Evolutionary conservation across 1,140 invertebrate species (phyloP), one percentile per base, ranked within the genome.

Genomic region (Drosophila truncata): DNA sequence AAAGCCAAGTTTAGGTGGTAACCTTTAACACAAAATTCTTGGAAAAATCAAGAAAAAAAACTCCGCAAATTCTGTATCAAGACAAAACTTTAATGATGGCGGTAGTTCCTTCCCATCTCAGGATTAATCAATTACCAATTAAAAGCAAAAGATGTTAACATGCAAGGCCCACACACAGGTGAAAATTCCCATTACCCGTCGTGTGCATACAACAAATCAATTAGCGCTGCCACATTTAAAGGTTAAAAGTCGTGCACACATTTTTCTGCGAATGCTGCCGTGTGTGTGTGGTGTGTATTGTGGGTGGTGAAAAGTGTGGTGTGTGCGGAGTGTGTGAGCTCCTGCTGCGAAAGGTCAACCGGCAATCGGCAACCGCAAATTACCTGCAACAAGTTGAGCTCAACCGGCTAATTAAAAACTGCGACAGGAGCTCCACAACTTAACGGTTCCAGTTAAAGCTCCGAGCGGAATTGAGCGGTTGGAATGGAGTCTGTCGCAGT

Each of bases 131-230:
- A 37, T 37, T 20, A 20, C 47, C 47, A 27, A 54, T 50, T 23
- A 47, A 13, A 23, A 50, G n/a, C 9, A n/a, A 58, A 59, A 58
- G 14, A 13, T 42, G 16, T 29, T 35, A 23, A 7, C 42, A 31
- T 31, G 18, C 13, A 6, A 3, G 20, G 18, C 59, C 44, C 65
- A 66, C 61, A 16, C 47, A 39, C 25, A 25, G 18, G 20, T 25
- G n/a, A 23, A 37, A 33, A 23, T 39, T 4, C 37, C 29, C 23
- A 18, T n/a, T 41, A 29, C 31, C 10, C 14, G 23, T 37, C 29
- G 18, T 39, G 72, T 75, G 60, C 25, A 23, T 76, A 20, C 42
- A 78, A 46, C 82, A 81, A 85, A 85, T 81, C 78, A 84, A 84
- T 85, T 85, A 81, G 67, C 59, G 37, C 35, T 37, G 25, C 37